Conservation (phyloP, 2,113 vertebrate species). For the Xiphophorus hellerii region DNA sequence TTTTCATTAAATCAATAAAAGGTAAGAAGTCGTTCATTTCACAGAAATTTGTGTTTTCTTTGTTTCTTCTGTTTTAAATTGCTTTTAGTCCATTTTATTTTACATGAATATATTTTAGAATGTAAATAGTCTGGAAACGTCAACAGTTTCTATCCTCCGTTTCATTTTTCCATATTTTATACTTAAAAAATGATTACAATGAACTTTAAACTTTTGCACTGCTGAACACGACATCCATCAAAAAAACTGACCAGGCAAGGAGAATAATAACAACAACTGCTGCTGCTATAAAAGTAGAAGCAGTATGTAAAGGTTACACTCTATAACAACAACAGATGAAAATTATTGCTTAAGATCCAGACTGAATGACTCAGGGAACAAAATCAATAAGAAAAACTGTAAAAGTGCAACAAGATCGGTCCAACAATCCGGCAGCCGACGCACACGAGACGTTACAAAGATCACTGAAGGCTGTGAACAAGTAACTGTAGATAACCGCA, state of each 20-base stretch:
- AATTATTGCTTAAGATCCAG: background rate
- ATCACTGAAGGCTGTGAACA: background rate
- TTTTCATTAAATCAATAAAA: no score
- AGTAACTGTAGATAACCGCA: constrained; percentile 8
- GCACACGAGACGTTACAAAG: background rate
- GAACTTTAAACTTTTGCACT: background rate
- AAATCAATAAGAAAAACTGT: background rate
- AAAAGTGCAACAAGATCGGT: background rate
- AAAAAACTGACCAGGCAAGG: background rate
- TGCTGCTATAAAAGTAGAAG: no score
- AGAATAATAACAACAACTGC: background rate
- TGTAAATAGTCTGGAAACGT: no score
- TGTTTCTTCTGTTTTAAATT: no score
- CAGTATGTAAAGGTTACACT: background rate
- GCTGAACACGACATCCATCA: background rate
- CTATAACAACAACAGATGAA: background rate
- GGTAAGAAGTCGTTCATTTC: no score
- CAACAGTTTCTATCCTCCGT: no score
- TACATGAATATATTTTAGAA: no score
- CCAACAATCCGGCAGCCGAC: background rate
- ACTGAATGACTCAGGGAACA: background rate
- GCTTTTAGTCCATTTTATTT: no score
- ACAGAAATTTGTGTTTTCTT: no score
- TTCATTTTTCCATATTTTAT: no score
- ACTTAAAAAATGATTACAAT: background rate